Conservation (phyloP, 2,113 vertebrate species). For the Phyllostomus discolor region DNA sequence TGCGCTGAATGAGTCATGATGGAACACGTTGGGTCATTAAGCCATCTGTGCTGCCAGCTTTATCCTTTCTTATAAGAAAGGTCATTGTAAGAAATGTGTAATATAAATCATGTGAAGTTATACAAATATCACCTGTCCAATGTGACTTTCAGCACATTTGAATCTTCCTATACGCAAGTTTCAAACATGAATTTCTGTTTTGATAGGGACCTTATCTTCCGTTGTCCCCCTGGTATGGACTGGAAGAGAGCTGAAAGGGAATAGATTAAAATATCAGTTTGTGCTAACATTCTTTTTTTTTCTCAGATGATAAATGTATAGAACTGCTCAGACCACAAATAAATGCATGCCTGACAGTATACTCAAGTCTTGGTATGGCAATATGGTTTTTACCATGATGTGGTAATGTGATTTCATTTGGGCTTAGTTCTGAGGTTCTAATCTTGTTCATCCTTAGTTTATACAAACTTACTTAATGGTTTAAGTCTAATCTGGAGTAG, state of each 20-base stretch:
- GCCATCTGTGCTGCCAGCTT: not conserved
- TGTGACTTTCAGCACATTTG: not conserved
- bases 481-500: not conserved
- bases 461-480: not conserved
- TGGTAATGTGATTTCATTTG: not conserved
- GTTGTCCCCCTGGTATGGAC: not conserved
- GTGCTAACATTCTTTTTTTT: not conserved
- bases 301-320: not conserved
- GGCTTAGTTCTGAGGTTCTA: not conserved
- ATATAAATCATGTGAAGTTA: not conserved
- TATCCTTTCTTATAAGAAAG: conserved; percentile 3
- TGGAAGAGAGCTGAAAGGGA: not conserved
- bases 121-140: not conserved
- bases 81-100: not conserved
- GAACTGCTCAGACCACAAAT: not conserved
- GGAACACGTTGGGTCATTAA: not conserved
- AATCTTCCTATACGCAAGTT: not conserved
- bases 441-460: not conserved
- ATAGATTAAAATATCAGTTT: conserved; percentile 7
- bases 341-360: not conserved
- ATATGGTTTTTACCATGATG: not conserved
- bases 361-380: not conserved
- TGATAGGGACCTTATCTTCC: not conserved
- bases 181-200: not conserved
- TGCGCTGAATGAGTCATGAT: not conserved